phyloP scores from a whole-genome alignment of 2,888 invertebrate genomes.

The Trichopria drosophilae region DNA sequence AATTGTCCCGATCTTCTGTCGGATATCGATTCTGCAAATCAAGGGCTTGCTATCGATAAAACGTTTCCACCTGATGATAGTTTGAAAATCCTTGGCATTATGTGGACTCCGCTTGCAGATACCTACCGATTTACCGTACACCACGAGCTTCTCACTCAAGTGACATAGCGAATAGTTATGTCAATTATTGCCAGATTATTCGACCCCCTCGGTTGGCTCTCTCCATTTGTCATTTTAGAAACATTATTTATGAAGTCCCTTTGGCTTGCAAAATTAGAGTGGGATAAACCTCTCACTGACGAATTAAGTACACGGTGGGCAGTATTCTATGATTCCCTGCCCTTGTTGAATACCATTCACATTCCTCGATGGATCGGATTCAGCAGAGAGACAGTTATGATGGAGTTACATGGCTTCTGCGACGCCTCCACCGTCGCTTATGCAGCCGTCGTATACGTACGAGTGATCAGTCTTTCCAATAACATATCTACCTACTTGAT shows the following conservation, averaged over 20 bases:
- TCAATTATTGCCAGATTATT: slow-evolving; percentile 10
- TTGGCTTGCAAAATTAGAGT: slow-evolving; percentile 2
- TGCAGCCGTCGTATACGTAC: no score
- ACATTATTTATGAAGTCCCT: slow-evolving; percentile 17
- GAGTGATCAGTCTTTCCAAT: no score
- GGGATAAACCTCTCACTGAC: slow-evolving; percentile 9
- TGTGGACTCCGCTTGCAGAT: slow-evolving; percentile 10
- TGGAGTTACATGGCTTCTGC: no score
- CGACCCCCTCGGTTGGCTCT: slow-evolving; percentile 17
- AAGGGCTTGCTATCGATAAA: slow-evolving; percentile 18
- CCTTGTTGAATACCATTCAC: background rate
- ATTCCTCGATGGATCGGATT: slow-evolving; percentile 12
- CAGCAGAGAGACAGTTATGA: background rate
- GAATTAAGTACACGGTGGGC: no score
- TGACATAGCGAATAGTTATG: slow-evolving; percentile 4
- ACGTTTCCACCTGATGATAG: background rate
- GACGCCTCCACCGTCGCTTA: no score
- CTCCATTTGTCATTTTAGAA: slow-evolving; percentile 11
- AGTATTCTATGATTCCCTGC: no score
- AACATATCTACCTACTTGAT: no score
- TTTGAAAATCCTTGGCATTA: no score
- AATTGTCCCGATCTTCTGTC: slow-evolving; percentile 9
- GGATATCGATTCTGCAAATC: slow-evolving; percentile 7
- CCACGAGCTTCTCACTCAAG: no score
- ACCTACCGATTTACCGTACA: no score